Evolutionary conservation across 1,140 invertebrate genomes (phyloP), one percentile per base, ranked within the genome.

Genomic region (Procambarus virginalis): DNA sequence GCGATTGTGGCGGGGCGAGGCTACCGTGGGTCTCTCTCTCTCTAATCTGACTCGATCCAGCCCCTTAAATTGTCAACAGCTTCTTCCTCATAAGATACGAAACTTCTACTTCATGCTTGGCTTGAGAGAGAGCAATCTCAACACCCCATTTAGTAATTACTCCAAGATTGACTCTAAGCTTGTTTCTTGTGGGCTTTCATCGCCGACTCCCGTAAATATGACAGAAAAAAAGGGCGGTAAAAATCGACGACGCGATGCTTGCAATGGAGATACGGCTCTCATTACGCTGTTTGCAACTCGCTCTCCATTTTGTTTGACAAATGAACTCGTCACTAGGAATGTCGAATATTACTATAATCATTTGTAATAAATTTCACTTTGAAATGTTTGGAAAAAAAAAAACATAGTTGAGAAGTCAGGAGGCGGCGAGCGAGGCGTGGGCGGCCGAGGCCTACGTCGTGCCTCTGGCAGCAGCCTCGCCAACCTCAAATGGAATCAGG

Each of bases 401-500:
- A 84, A n/a, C 58, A 73, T 80, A 80, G 70, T 73, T 80, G 8
- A 81, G 77, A 70, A 70, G 64, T 10, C 58, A n/a, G 20, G 58
- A 8, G 2, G 70, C n/a, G 60, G 4, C 34, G 58, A 34, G 73
- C 9, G 17, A 49, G 84, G 34, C 10, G 34, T 12, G 45, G 84
- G 17, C 8, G 49, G 70, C n/a, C 6, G 70, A 51, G 70, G 73
- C 45, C 20, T 51, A 14, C 81, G 46, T 89, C 76, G 60, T 79
- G 22, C 81, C 8, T 79, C 88, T 68, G 88, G 73, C 88, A 89
- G 73, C 88, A 89, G n/a, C 81, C 20, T 20, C 8, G n/a, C 2
- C 45, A 34, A 46, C 88, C 58, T 89, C 88, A 89, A 89, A 89
- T 89, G 88, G 88, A 89, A 89, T 89, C 81, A 79, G 88, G 88